phyloP scores from a whole-genome alignment of 2,888 invertebrate genomes.

The Platynereis dumerilii region DNA sequence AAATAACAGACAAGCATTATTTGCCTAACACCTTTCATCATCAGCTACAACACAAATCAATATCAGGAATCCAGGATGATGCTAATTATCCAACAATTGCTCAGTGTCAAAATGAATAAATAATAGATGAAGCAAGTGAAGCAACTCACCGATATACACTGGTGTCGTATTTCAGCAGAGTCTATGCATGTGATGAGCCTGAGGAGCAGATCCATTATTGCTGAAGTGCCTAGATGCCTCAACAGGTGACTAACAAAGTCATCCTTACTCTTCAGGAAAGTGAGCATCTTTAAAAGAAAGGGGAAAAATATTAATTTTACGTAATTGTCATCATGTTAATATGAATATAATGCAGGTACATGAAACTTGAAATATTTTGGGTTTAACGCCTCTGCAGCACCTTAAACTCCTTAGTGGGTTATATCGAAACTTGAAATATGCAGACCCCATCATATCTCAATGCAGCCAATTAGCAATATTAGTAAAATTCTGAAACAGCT shows the following conservation, averaged over 20 bases:
- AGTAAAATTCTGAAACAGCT: no score
- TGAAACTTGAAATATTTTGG: no score
- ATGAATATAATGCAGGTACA: no score
- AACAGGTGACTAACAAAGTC: slow-evolving; percentile 87
- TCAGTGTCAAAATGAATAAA: background rate
- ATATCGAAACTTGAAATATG: no score
- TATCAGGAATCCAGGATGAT: background rate
- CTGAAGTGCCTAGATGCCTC: slow-evolving; percentile 90
- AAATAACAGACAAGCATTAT: slow-evolving; percentile 18
- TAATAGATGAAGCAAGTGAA: background rate
- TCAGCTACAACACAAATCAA: background rate
- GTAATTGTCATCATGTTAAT: background rate
- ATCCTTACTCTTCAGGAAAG: slow-evolving; percentile 85
- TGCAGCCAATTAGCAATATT: no score
- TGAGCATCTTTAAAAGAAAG: slow-evolving; percentile 79
- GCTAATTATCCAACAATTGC: background rate
- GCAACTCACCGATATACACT: slow-evolving; percentile 29
- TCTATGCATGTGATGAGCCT: slow-evolving; percentile 69
- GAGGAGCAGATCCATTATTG: slow-evolving; percentile 87
- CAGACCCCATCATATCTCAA: no score
- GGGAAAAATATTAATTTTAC: background rate
- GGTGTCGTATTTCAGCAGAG: slow-evolving; percentile 68
- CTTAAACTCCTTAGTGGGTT: background rate
- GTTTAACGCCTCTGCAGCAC: no score
- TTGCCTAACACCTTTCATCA: background rate